Base-by-base conservation (phyloP, 2,888 invertebrate species). In the Microdon myrmicae region DNA sequence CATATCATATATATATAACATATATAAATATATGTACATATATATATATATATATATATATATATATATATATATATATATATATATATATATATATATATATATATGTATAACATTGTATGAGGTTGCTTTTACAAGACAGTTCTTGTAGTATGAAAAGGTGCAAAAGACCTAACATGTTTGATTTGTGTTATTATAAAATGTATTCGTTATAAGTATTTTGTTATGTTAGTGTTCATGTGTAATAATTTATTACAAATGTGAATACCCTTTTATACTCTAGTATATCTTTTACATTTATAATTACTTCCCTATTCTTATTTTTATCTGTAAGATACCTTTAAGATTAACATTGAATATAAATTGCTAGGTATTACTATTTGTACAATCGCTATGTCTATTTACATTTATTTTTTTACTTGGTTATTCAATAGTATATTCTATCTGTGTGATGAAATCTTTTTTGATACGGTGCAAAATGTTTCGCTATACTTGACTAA, bases 331-430 rank as follows among this genome's bases (percentile, higher is more conserved):
- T 31, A 55, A 54, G 14, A 37, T 28, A 48, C 38, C 31, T 41
- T 53, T 23, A 34, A 47, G 37, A 54, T 41, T 34, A 54, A 47
- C 47, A 47, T 37, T 47, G 29, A 31, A 47, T 54, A 43, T 38
- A 43, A 48, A 48, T 43, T 60, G 39, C 22, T 48, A 10, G 19
- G 43, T 55, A 48, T 48, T 35, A 12, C 37, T 54, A 48, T 60
- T 60, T 60, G 60, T 60, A 54, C 60, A 54, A 54, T 60, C 47
- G n/a, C n/a, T n/a, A n/a, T n/a, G n/a, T n/a, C n/a, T n/a, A n/a
- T n/a, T n/a, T n/a, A n/a, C n/a, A n/a, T n/a, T n/a, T n/a, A n/a
- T n/a, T n/a, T n/a, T n/a, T n/a, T n/a, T n/a, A n/a, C n/a, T n/a
- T n/a, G n/a, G n/a, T n/a, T n/a, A n/a, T n/a, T n/a, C n/a, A n/a